A percentile compares a stretch with the other conserved stretches of the same genome.
Evolutionary conservation across 1,140 invertebrate species (phyloP).

Genomic region (Plutomurus gul): DNA sequence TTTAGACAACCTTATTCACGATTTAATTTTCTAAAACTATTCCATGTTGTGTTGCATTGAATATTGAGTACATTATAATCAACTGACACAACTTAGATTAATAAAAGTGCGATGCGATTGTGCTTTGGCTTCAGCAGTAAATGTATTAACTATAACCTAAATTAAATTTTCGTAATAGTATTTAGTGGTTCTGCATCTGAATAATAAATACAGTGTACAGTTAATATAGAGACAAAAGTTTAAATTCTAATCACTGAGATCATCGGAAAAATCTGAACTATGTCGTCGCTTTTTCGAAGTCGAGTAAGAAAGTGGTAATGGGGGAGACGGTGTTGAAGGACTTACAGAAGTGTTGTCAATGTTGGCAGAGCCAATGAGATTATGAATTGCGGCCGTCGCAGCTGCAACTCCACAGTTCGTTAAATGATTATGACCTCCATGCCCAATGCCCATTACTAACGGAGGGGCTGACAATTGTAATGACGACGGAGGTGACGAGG

Average conservation of each 20-base stretch:
- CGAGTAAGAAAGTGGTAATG: background rate
- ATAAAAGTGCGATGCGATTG: slow-evolving; percentile 17
- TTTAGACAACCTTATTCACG: too few relatives aligned
- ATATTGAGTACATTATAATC: background rate
- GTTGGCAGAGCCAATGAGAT: background rate
- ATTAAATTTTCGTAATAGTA: background rate
- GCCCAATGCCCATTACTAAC: background rate
- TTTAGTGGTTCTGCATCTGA: background rate
- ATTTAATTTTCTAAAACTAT: background rate
- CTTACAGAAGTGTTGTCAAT: slow-evolving; percentile 2
- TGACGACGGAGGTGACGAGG: slow-evolving; percentile 8
- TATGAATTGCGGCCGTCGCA: background rate
- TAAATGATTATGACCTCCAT: slow-evolving; percentile 27
- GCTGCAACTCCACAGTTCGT: slow-evolving; percentile 6
- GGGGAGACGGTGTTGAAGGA: slow-evolving; percentile 25
- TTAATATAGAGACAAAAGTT: too few relatives aligned
- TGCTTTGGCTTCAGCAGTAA: background rate
- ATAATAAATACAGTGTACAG: too few relatives aligned
- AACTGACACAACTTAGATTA: background rate
- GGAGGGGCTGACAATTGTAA: background rate
- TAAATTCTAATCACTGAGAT: slow-evolving; percentile 42
- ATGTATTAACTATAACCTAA: background rate
- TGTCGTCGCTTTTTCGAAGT: background rate
- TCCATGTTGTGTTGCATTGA: background rate
- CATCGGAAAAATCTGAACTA: slow-evolving; percentile 49